Conservation (phyloP, 35 echinoderm and acorn worm genomes). For the Apostichopus californicus region DNA sequence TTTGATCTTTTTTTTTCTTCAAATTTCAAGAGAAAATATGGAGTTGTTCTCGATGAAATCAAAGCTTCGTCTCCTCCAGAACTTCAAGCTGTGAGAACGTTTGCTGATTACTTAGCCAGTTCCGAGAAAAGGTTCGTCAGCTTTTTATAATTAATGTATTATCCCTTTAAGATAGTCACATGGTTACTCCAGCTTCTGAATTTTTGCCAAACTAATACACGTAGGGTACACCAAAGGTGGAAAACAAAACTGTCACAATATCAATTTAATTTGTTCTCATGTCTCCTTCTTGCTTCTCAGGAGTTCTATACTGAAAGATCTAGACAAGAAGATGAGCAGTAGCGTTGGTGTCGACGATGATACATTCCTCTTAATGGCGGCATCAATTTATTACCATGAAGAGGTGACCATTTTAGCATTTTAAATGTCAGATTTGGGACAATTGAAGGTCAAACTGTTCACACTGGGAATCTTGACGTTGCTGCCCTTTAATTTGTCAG, state of each 20-base stretch:
- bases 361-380: constrained; percentile 98
- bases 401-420: constrained; percentile 54
- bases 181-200: no score
- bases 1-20: neutral
- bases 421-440: no score
- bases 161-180: no score
- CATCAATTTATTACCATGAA: constrained; percentile 99
- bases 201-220: no score
- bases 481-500: no score
- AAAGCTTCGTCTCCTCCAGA: constrained; percentile 72
- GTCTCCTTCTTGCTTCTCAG: constrained; percentile 53
- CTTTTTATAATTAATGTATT: neutral
- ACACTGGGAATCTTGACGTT: no score
- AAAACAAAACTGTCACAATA: no score
- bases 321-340: constrained; percentile 94
- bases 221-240: no score
- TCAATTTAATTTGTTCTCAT: neutral
- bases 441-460: no score
- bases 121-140: constrained; percentile 73
- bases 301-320: constrained; percentile 67
- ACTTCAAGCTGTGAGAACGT: constrained; percentile 82
- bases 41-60: constrained; percentile 95
- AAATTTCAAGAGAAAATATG: constrained; percentile 80
- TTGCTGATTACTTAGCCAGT: constrained; percentile 89
- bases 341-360: constrained; percentile 85